Conservation (phyloP, 2,113 vertebrate genomes). For the Gallinago undulata region DNA sequence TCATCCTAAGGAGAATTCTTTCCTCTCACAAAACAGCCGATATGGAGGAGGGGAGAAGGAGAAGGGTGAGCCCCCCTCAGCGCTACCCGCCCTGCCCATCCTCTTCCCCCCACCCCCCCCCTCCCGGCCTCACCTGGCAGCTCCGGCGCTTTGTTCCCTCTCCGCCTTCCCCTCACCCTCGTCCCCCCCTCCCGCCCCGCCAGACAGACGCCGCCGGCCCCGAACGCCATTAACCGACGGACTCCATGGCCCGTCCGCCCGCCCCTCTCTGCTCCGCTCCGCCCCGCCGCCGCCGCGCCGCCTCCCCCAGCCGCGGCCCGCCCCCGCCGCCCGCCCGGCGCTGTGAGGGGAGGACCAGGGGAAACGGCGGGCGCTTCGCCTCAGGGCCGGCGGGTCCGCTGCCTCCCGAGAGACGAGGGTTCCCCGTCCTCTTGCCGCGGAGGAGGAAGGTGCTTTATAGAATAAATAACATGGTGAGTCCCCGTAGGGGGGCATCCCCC, state of each 20-base stretch:
- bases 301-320: not conserved
- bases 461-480: not conserved
- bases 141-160: not conserved
- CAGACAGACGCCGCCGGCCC: too few species aligned
- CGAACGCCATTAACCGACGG: not conserved
- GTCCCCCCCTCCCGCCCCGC: not conserved
- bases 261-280: not conserved
- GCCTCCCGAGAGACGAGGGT: fast-evolving
- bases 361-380: fast-evolving
- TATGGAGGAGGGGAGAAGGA: not conserved
- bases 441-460: not conserved
- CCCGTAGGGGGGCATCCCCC: too few species aligned
- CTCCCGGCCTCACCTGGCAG: not conserved
- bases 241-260: not conserved
- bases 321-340: not conserved
- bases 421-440: too few species aligned
- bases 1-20: not conserved
- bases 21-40: not conserved
- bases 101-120: not conserved
- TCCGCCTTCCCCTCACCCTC: not conserved
- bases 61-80: not conserved
- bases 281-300: not conserved
- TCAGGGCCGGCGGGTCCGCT: too few species aligned
- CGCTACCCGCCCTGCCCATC: not conserved
- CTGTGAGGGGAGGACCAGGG: not conserved